Conservation (phyloP, 2,797 vertebrate species). For the Ctenochaetus hawaiiensis region DNA sequence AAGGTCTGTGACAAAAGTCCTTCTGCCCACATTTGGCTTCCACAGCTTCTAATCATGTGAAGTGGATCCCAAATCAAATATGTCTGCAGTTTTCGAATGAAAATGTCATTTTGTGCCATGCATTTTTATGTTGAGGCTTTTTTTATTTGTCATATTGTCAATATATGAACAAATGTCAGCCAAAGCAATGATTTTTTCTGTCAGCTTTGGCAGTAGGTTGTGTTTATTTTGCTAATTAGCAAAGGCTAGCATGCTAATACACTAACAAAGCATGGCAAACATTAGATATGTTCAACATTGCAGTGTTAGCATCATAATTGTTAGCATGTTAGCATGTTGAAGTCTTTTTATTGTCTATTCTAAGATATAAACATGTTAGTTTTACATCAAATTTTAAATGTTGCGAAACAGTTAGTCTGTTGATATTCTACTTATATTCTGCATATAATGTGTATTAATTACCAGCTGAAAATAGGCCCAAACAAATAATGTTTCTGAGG, state of each 20-base stretch:
- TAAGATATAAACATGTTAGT: not conserved
- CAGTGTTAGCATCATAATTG: too few relatives aligned
- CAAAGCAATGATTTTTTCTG: not conserved
- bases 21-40: slow-evolving; percentile 27
- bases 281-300: too few relatives aligned
- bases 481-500: too few relatives aligned
- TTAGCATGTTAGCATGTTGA: not conserved
- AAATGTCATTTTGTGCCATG: too few relatives aligned
- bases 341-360: not conserved
- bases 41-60: slow-evolving; percentile 27
- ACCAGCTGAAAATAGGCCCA: not conserved
- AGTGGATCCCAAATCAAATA: slow-evolving; percentile 23
- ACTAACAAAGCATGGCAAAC: not conserved
- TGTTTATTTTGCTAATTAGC: not conserved
- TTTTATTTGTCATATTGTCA: not conserved
- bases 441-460: not conserved
- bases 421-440: not conserved
- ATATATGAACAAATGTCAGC: not conserved
- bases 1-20: slow-evolving; percentile 26
- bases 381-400: not conserved
- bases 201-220: not conserved
- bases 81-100: too few relatives aligned
- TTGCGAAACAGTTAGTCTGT: not conserved
- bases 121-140: too few relatives aligned
- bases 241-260: not conserved